A percentile compares a stretch with the other conserved stretches of the same genome.
Conservation (phyloP, 2,797 vertebrate species). For the Anniella stebbinsi region DNA sequence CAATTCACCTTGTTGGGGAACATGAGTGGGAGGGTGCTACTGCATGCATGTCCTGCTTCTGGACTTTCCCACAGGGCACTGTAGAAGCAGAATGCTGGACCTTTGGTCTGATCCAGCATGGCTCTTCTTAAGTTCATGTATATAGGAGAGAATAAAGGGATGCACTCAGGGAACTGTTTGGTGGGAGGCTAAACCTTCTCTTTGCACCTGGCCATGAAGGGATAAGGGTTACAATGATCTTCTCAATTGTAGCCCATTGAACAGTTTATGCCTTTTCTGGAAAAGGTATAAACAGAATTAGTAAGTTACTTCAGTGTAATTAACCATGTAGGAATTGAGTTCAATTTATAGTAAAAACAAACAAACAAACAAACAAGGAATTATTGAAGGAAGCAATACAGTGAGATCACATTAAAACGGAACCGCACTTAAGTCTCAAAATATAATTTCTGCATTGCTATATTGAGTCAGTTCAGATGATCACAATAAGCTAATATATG, state of each 20-base stretch:
- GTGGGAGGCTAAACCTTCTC: background rate
- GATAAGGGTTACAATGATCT: background rate
- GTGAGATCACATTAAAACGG: no score
- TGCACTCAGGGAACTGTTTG: background rate
- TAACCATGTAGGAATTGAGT: no score
- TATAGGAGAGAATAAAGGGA: background rate
- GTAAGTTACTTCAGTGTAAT: no score
- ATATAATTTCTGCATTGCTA: no score
- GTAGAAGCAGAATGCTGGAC: background rate
- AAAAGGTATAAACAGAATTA: no score
- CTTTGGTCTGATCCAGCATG: background rate
- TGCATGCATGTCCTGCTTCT: background rate
- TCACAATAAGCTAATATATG: background rate
- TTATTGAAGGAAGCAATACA: no score
- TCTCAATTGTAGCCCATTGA: background rate
- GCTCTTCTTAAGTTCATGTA: no score
- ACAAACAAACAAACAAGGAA: no score
- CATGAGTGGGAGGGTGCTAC: background rate
- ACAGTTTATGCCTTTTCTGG: no score
- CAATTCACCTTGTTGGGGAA: background rate
- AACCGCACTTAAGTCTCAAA: no score
- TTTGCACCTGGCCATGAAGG: background rate
- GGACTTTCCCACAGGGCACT: background rate
- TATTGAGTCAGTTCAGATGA: no score
- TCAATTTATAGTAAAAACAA: no score